Evolutionary conservation across 2,888 invertebrate genomes (phyloP).

Genomic region (Clanis bilineata): DNA sequence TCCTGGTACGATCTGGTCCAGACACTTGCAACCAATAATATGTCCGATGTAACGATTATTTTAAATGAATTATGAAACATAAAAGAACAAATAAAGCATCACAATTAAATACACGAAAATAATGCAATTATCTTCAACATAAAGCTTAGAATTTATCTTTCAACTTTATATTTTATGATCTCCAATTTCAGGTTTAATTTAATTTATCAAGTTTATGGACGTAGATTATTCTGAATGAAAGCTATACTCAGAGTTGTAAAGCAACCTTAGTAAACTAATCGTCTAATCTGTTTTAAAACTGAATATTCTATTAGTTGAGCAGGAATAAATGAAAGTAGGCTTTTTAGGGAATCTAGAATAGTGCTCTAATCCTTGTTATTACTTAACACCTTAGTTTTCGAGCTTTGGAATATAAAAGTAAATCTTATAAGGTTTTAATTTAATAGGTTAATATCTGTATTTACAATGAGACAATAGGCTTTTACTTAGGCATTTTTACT

Average conservation of each 20-base stretch:
- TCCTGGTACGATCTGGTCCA: too few species aligned
- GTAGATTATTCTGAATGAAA: not conserved
- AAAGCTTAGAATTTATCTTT: not conserved
- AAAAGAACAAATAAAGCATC: not conserved
- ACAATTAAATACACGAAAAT: not conserved
- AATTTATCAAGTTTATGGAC: not conserved
- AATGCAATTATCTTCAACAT: not conserved
- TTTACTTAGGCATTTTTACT: too few species aligned
- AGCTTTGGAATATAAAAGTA: not conserved
- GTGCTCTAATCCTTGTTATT: not conserved
- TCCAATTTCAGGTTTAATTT: conserved; percentile 1
- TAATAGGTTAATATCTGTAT: too few species aligned
- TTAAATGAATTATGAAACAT: too few species aligned
- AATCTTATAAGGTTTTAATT: not conserved
- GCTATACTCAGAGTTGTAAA: not conserved
- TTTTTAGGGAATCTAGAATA: not conserved
- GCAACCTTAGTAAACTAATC: conserved; percentile 3
- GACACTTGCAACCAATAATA: too few species aligned
- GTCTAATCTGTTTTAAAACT: not conserved
- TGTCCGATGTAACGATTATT: too few species aligned
- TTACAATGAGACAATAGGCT: too few species aligned
- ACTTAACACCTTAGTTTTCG: not conserved
- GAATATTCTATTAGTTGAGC: not conserved
- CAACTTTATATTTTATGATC: not conserved
- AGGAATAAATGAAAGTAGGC: not conserved